Evolutionary conservation across 2,888 invertebrate species (phyloP).

Genomic region (Archips xylosteana): DNA sequence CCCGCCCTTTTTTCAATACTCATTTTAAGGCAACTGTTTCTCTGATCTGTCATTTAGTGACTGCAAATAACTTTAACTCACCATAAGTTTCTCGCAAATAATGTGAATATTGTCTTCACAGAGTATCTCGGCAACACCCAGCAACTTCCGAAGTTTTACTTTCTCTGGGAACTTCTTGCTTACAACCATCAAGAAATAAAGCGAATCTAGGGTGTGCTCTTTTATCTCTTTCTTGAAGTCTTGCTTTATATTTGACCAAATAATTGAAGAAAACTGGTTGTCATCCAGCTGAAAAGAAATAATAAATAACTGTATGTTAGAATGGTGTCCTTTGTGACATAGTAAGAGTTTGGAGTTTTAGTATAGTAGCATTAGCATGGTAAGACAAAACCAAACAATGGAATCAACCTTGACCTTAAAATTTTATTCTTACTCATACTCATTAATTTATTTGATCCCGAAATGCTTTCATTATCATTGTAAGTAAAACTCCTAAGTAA

Average conservation of each 20-base stretch:
- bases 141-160: conserved; percentile 82
- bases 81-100: conserved; percentile 87
- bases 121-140: conserved; percentile 85
- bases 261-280: conserved; percentile 81
- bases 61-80: conserved; percentile 61
- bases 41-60: too few relatives aligned
- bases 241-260: conserved; percentile 87
- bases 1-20: too few relatives aligned
- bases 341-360: too few relatives aligned
- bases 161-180: conserved; percentile 75
- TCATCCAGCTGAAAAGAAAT: conserved; percentile 57
- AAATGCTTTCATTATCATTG: too few relatives aligned
- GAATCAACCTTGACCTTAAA: too few relatives aligned
- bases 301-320: neutral
- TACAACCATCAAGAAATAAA: conserved; percentile 86
- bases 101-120: conserved; percentile 84
- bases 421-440: too few relatives aligned
- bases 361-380: too few relatives aligned
- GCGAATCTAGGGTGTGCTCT: conserved; percentile 87
- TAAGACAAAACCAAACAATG: too few relatives aligned
- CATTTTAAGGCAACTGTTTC: neutral
- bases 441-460: too few relatives aligned
- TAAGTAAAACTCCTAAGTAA: too few relatives aligned
- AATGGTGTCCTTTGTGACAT: too few relatives aligned
- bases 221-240: conserved; percentile 87